phyloP scores from a whole-genome alignment of 1,140 invertebrate species.

The Oreohelix idahoensis region DNA sequence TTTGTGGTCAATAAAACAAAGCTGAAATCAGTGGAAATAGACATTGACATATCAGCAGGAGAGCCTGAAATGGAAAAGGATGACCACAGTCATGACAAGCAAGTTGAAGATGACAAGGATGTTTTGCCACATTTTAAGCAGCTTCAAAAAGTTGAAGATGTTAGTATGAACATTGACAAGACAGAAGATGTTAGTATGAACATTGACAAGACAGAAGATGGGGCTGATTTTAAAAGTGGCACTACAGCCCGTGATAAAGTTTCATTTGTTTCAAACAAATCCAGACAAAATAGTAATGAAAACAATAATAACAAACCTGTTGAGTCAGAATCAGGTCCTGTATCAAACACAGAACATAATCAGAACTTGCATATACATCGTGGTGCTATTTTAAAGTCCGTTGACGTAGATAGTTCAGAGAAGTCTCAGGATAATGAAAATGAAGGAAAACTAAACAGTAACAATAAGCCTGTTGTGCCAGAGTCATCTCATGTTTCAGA shows the following conservation, averaged over 20 bases:
- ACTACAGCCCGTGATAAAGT: background rate
- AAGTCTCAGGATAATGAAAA: background rate
- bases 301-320: background rate
- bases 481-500: background rate
- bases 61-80: background rate
- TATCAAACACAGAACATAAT: background rate
- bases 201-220: background rate
- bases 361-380: background rate
- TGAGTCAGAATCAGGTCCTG: background rate
- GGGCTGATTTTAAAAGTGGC: background rate
- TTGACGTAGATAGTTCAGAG: background rate
- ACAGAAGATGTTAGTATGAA: background rate
- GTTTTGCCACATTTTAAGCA: too few species aligned
- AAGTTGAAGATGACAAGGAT: background rate
- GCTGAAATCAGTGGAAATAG: background rate
- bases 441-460: background rate
- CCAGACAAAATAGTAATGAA: background rate
- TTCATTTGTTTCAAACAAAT: background rate
- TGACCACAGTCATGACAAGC: background rate
- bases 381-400: background rate
- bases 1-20: background rate
- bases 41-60: background rate
- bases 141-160: background rate
- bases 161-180: background rate
- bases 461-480: background rate